Base-by-base conservation (phyloP, 2,113 vertebrate genomes). In the Taxidea taxus region DNA sequence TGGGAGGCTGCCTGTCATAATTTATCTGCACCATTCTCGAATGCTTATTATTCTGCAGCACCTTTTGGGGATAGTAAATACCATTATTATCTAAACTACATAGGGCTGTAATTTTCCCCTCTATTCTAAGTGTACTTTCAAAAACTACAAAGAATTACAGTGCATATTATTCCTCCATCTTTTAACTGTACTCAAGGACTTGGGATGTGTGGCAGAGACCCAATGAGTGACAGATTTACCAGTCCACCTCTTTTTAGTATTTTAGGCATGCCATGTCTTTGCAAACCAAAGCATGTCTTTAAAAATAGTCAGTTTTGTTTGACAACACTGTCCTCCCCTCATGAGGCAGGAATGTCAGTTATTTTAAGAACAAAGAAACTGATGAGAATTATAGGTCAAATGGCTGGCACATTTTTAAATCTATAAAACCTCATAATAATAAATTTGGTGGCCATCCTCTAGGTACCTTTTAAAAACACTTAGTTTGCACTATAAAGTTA, bases 281-380 rank as follows among this genome's bases (percentile, higher is more conserved):
- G 60, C 70, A 93, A 95, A 92, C 18, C 66, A 95, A 90, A 96
- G 44, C 13, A n/a, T 37, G 54, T 87, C 62, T 95, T 97, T 95
- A 88, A 97, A 97, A 97, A 95, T 54, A 95, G 80, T 51, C 56
- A 80, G 44, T 74, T 97, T 92, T 78, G 54, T 82, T 49, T 96
- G 93, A 94, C 39, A 90, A 68, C 74, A 90, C 1, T 64, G 54
- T 77, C 66, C 87, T 90, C 27, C 34, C 31, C 51, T 68, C 92
- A 85, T 23, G 20, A 92, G 64, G 23, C 31, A 88, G 88, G 83
- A 95, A 98, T 90, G 80, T 68, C 66, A 95, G 60, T 74, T 97
- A 91, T 96, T 94, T 96, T 84, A 97, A 96, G 23, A 94, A 90
- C 74, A 96, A 97, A 94, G n/a, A 97, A 92, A 87, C 21, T 54